Percentiles rank a stretch among this genome's conserved stretches.
Evolutionary conservation across 1,140 invertebrate genomes (phyloP).

Genomic region (Zaprionus ornatus): DNA sequence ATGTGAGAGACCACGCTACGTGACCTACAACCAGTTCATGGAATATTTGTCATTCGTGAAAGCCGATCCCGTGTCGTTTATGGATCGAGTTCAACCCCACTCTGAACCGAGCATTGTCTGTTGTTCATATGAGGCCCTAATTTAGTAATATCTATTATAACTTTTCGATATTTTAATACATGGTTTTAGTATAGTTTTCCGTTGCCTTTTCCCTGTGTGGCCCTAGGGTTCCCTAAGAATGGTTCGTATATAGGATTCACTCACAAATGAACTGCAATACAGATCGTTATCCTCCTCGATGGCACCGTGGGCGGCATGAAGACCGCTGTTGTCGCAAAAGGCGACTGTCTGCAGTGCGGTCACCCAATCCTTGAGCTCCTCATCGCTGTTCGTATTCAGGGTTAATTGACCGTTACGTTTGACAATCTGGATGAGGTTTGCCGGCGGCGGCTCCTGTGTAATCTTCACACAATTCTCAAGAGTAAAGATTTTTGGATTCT

Average conservation of each 20-base stretch:
- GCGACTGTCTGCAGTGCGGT: slow-evolving; percentile 91
- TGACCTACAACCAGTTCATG: not conserved
- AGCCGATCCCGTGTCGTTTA: not conserved
- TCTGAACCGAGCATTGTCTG: not conserved
- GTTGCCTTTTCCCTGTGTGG: not conserved
- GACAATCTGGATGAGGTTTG: slow-evolving; percentile 87
- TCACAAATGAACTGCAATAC: slow-evolving; percentile 89
- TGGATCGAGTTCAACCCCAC: not conserved
- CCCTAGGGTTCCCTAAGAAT: not conserved
- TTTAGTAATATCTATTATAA: not conserved
- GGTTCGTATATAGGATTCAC: slow-evolving; percentile 12
- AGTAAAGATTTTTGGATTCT: slow-evolving; percentile 90
- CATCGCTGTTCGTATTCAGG: slow-evolving; percentile 88
- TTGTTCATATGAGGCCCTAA: not conserved
- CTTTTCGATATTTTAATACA: not conserved
- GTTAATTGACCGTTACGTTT: slow-evolving; percentile 90
- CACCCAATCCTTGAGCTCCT: slow-evolving; percentile 91
- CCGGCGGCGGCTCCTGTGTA: slow-evolving; percentile 86
- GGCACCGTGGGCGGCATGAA: slow-evolving; percentile 62
- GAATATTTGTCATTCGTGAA: not conserved
- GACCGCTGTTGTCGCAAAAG: slow-evolving; percentile 87
- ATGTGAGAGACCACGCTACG: not conserved
- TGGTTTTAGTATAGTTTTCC: not conserved
- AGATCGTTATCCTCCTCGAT: slow-evolving; percentile 94
- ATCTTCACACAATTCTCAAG: slow-evolving; percentile 94